A percentile compares a stretch with the other conserved stretches of the same genome.
Evolutionary conservation across 2,113 vertebrate genomes (phyloP).

Genomic region (Glareola pratincola): DNA sequence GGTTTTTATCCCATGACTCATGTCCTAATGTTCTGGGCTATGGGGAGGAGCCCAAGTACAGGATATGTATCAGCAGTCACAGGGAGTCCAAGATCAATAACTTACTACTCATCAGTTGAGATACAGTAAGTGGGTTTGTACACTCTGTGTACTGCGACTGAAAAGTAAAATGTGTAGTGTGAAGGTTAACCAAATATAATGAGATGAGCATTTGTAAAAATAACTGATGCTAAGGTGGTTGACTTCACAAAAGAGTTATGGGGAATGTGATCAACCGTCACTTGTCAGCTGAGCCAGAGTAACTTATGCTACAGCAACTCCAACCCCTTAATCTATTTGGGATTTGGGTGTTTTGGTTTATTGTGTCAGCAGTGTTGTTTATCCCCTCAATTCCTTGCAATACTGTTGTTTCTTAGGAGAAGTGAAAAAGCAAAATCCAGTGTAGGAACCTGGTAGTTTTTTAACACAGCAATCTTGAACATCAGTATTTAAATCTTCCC

Average conservation of each 20-base stretch:
- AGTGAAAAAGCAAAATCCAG: neutral
- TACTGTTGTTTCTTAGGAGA: neutral
- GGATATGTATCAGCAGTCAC: neutral
- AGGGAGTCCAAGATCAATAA: neutral
- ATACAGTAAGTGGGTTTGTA: neutral
- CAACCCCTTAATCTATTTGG: neutral
- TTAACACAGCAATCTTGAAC: neutral
- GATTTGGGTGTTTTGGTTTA: neutral
- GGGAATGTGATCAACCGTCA: neutral
- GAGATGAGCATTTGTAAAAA: neutral
- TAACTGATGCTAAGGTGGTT: neutral
- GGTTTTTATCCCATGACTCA: neutral
- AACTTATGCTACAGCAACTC: neutral
- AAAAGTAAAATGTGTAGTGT: neutral
- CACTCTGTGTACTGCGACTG: neutral
- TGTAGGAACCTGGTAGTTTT: neutral
- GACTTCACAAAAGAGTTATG: neutral
- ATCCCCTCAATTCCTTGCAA: neutral
- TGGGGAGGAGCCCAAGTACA: neutral
- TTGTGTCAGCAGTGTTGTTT: neutral
- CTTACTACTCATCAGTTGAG: accelerated
- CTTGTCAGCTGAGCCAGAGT: neutral
- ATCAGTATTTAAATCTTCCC: neutral
- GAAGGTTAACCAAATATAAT: neutral
- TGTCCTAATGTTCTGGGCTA: neutral